Conservation (phyloP, 2,797 vertebrate genomes). For the Pampus argenteus region DNA sequence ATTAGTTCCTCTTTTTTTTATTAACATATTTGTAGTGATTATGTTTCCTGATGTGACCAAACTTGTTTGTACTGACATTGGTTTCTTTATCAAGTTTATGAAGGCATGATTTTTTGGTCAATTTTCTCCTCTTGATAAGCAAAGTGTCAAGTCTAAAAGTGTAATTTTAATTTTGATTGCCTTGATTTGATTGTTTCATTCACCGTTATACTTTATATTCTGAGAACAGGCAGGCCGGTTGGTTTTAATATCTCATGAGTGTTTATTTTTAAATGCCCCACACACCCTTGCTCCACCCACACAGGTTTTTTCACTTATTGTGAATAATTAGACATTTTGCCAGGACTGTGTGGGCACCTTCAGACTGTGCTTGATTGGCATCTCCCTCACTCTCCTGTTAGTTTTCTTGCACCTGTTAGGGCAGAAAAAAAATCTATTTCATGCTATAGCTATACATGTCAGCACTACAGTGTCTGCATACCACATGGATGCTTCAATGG, state of each 20-base stretch:
- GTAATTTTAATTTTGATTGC: not conserved
- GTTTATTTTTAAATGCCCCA: not conserved
- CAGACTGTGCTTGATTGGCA: not conserved
- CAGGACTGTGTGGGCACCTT: not conserved
- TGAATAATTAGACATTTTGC: not conserved
- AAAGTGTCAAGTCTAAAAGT: not conserved
- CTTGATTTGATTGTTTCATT: not conserved
- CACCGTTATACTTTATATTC: conserved; percentile 4
- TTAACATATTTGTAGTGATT: not conserved
- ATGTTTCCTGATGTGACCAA: not conserved
- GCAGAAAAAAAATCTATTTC: too few species aligned
- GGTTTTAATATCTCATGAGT: conserved; percentile 2
- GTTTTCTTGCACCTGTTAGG: not conserved
- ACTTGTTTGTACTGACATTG: not conserved
- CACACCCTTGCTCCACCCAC: not conserved
- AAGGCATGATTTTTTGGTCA: not conserved
- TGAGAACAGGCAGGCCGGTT: not conserved
- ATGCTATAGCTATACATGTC: too few species aligned
- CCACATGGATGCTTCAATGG: too few species aligned
- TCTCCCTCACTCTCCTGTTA: not conserved
- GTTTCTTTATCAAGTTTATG: not conserved
- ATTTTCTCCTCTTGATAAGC: not conserved
- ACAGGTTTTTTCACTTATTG: not conserved
- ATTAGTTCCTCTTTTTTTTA: too few species aligned
- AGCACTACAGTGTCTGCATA: too few species aligned